A percentile compares a stretch with the other conserved stretches of the same genome.
These are phyloP conservation scores for Capitella teleta DNA, from an alignment of 1,140 invertebrate genomes.

Conservation along the genomic window DNA sequence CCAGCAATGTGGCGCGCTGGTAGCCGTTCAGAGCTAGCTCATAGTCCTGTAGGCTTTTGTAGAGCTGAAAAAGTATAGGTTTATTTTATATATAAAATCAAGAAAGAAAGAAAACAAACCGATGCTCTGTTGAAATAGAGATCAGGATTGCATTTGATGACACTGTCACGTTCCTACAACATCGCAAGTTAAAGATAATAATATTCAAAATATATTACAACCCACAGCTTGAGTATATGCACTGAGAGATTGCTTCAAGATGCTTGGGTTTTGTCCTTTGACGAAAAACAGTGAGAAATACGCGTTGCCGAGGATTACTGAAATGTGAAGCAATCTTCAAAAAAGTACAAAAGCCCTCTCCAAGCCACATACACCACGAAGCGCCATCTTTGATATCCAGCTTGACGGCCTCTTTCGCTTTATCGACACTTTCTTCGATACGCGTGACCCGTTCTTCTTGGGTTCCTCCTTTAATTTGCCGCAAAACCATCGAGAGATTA, in stretches of 20 bases:
- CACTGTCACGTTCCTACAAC: constrained; percentile 59
- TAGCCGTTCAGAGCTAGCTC: constrained; percentile 58
- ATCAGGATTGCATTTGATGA: constrained; percentile 62
- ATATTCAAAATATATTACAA: constrained; percentile 14
- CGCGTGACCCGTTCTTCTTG: constrained; percentile 52
- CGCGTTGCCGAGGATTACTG: constrained; percentile 67
- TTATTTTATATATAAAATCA: background rate
- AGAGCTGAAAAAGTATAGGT: constrained; percentile 38
- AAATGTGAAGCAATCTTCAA: too few relatives aligned
- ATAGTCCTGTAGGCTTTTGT: constrained; percentile 72
- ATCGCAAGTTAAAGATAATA: background rate
- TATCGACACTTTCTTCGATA: constrained; percentile 60
- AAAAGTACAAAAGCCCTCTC: too few relatives aligned
- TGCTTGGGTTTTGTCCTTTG: constrained; percentile 59
- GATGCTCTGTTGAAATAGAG: constrained; percentile 70
- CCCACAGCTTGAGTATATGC: constrained; percentile 70
- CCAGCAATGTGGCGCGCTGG: constrained; percentile 52
- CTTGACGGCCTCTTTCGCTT: constrained; percentile 72
- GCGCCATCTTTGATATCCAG: constrained; percentile 68
- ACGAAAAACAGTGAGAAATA: constrained; percentile 71
- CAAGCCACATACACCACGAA: constrained; percentile 75
- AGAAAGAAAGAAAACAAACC: background rate
- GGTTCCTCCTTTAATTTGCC: constrained; percentile 54
- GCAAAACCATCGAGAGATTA: constrained; percentile 70
- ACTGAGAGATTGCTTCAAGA: constrained; percentile 61